Conservation (phyloP, 2,797 vertebrate species). For the Sciurus carolinensis region DNA sequence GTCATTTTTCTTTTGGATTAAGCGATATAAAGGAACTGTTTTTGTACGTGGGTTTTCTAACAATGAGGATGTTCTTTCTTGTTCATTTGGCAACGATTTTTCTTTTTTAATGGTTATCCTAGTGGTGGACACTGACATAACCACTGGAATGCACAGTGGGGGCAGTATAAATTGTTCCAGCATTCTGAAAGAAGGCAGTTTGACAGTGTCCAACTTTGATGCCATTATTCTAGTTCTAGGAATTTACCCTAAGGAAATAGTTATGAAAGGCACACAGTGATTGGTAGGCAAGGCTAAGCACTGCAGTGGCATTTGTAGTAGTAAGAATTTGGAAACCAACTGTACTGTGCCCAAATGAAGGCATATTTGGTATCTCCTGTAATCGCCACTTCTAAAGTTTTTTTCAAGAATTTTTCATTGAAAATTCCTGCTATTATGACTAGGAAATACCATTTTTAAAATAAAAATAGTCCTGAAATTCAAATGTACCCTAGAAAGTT, state of each 20-base stretch:
- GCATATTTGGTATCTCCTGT: background rate
- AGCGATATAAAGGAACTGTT: background rate
- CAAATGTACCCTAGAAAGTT: background rate
- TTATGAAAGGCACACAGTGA: background rate
- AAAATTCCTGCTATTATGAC: conserved; percentile 11
- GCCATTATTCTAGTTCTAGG: background rate
- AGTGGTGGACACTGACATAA: rapidly evolving
- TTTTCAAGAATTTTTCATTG: background rate
- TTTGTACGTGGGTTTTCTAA: background rate
- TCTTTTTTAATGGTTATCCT: background rate
- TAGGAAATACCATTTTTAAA: background rate
- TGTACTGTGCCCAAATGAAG: background rate
- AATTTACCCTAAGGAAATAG: conserved; percentile 7
- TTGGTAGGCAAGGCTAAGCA: background rate
- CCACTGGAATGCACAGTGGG: background rate
- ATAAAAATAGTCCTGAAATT: background rate
- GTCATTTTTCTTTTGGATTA: background rate
- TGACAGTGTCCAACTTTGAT: background rate
- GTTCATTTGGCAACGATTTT: background rate
- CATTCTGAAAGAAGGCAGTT: background rate
- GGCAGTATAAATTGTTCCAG: background rate
- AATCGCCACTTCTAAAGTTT: background rate
- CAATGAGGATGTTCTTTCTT: background rate
- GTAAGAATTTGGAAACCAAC: background rate
- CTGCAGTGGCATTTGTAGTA: background rate